Base-by-base conservation (phyloP, 1,140 invertebrate genomes). In the Sarcophaga bullata region DNA sequence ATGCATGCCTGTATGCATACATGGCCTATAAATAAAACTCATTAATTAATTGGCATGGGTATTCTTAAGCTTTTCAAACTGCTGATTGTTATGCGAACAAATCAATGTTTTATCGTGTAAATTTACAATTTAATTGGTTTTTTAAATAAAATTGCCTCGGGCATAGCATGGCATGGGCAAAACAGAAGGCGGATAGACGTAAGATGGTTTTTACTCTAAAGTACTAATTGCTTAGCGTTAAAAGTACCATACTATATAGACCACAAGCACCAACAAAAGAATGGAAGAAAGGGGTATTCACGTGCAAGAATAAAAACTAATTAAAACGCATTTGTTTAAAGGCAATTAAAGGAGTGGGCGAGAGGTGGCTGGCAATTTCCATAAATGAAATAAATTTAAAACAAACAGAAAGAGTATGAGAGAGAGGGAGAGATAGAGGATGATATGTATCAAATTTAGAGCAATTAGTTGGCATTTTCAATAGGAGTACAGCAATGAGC, bases 381-480 rank as follows among this genome's bases (percentile, higher is more conserved):
- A 72, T 19, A 9, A 72, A 72, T 8, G 62, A 72, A 9, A 72
- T 76, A 8, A 76, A 48, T 47, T 48, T 49, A 47, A 76, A 48
- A 76, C 48, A 76, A 48, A 47, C 73, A 48, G 46, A 48, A 76
- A 50, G 17, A n/a, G 15, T 19, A 49, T 49, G 7, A 50, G 9
- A 78, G 48, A 10, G 48, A 78, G 49, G 19, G 19, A 25, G 48
- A 76, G 48, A 78, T 15, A 52, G 48, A 52, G 75, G n/a, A 78
- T 78, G 48, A 50, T 50, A 50, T 52, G 19, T 72, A 17, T 50
- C 48, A 76, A 78, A 78, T 78, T n/a, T 78, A 78, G 48, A 50
- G 75, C 75, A 78, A 78, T 78, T 78, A 78, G 49, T 78, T 78
- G 75, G 49, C 17, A 78, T 78, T 78, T 78, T 78, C 75, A 78